Base-by-base conservation (phyloP, 2,797 vertebrate species). In the Huso huso region DNA sequence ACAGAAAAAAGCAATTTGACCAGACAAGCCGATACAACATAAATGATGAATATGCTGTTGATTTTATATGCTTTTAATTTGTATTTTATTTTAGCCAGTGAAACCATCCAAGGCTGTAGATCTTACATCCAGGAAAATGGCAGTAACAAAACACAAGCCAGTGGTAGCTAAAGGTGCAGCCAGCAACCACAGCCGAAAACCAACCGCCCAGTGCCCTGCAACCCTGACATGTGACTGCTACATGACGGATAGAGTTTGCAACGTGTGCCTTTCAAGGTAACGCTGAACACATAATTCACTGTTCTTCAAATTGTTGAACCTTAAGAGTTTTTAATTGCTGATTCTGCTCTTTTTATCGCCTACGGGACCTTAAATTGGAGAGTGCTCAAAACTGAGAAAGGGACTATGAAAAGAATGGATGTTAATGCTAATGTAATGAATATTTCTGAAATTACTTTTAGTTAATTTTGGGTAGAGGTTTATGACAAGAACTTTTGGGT, bases 181-280 rank as follows among this genome's bases (percentile, higher is more conserved):
- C 73, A 84, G 77, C 65, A 78, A 79, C 69, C 80, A 87, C 67
- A 92, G 80, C 66, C 82, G 82, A 69, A 93, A 83, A 81, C 67
- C 81, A 71, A 48, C 76, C 61, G 71, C 77, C 49, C 73, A 86
- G 2, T 88, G 81, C 68, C 84, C 79, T 18, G 61, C 77, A 62
- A 78, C 70, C 55, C 75, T 90, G 78, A 90, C 83, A 73, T 99
- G 97, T 79, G 89, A 84, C 85, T 99, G 97, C 82, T 95, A 88
- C 1, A 85, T 85, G 74, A 95, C 91, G 0, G 93, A 96, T 68
- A 90, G 87, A 48, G 86, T 99, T 77, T 99, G 97, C 87, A 96
- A 89, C 72, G 68, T 95, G 87, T 99, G 97, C 81, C 83, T 98
- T 85, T 91, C 93, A 76, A 95, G 95, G 96, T 99, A 87, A 86